phyloP scores from a whole-genome alignment of 2,113 vertebrate species.

The Calyptomena viridis region DNA sequence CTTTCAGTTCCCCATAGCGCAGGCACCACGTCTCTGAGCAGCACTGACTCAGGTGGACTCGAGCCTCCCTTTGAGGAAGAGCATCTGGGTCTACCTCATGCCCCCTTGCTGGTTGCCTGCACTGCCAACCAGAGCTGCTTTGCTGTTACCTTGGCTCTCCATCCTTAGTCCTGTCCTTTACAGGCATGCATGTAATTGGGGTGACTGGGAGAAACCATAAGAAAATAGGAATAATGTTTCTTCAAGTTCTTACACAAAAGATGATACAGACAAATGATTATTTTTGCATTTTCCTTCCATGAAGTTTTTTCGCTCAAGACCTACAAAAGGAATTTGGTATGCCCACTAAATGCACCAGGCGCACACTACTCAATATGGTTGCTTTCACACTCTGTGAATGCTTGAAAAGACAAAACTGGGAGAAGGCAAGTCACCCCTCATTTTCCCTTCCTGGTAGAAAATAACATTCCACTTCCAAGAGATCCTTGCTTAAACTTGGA shows the following conservation, averaged over 20 bases:
- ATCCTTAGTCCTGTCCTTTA: not conserved
- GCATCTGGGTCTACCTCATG: not conserved
- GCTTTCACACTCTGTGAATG: not conserved
- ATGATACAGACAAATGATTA: not conserved
- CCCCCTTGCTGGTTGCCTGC: not conserved
- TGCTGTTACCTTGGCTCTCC: not conserved
- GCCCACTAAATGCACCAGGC: not conserved
- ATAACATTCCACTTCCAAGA: not conserved
- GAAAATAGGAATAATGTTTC: not conserved
- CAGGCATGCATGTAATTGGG: not conserved
- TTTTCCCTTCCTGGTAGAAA: not conserved
- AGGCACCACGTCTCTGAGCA: not conserved
- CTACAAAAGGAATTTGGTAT: not conserved
- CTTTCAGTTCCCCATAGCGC: accelerated
- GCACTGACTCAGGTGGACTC: not conserved
- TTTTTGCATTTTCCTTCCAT: not conserved
- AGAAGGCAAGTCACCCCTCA: not conserved
- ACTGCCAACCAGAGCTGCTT: not conserved
- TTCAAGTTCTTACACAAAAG: not conserved
- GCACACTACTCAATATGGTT: not conserved
- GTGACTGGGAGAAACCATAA: not conserved
- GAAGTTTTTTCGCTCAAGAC: not conserved
- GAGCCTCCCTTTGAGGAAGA: not conserved
- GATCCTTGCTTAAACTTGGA: not conserved
- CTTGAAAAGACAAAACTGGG: not conserved